Evolutionary conservation across 2,113 vertebrate species (phyloP).

Genomic region (Turnix velox): DNA sequence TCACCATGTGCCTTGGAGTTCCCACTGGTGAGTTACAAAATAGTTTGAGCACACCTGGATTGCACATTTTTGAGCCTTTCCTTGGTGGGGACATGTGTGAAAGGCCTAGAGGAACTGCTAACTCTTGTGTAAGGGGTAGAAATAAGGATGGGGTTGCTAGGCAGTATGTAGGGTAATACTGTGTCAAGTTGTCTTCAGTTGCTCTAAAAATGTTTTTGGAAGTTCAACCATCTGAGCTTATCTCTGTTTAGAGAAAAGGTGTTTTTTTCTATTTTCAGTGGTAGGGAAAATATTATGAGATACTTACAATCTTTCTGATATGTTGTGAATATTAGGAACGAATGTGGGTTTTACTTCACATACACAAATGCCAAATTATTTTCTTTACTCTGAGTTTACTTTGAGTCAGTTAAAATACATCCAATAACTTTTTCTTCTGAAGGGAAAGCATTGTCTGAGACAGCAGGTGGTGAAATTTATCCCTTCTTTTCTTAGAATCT

Average conservation of each 20-base stretch:
- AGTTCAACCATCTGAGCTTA: not conserved
- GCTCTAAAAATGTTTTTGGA: not conserved
- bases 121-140: not conserved
- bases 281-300: not conserved
- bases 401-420: not conserved
- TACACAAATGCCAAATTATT: not conserved
- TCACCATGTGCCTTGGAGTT: not conserved
- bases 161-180: not conserved
- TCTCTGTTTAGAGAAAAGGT: not conserved
- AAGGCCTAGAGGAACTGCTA: not conserved
- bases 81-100: too few relatives aligned
- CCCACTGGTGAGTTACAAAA: not conserved
- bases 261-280: not conserved
- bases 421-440: not conserved
- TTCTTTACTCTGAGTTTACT: not conserved
- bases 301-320: not conserved
- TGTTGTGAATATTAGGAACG: not conserved
- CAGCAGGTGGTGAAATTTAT: rapidly evolving
- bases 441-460: not conserved
- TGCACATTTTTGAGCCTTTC: not conserved
- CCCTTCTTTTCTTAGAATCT: too few relatives aligned
- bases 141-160: not conserved
- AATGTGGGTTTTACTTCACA: not conserved
- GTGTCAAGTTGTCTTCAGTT: not conserved
- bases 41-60: not conserved